These are phyloP conservation scores for Chaetophractus vellerosus DNA, from an alignment of 2,797 vertebrate species.

Conservation along the genomic window DNA sequence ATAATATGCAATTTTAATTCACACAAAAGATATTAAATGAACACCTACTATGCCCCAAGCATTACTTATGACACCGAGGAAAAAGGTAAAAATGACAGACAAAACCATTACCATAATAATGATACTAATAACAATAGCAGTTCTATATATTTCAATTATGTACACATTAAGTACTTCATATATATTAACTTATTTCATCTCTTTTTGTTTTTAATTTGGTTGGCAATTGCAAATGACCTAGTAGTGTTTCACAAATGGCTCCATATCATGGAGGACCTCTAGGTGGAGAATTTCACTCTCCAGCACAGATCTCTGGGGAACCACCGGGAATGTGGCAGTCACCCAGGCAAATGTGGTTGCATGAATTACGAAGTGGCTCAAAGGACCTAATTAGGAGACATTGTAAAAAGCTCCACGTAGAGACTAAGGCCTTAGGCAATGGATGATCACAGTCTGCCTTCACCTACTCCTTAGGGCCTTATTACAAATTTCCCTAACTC, in stretches of 20 bases:
- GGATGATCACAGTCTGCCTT: neutral
- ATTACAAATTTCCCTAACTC: neutral
- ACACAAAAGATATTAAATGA: neutral
- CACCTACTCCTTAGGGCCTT: neutral
- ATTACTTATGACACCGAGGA: constrained; percentile 4
- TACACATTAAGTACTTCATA: neutral
- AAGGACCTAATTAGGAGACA: neutral
- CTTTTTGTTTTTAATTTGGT: neutral
- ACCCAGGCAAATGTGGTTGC: neutral
- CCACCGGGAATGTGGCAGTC: neutral
- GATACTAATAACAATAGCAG: too few relatives aligned
- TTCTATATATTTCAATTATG: too few relatives aligned
- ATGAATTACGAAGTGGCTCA: too few relatives aligned
- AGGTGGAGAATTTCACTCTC: neutral
- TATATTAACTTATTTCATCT: neutral
- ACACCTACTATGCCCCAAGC: neutral
- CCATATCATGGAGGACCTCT: neutral
- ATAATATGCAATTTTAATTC: constrained; percentile 3
- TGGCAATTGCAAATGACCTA: constrained; percentile 2
- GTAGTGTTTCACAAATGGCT: neutral
- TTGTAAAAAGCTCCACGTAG: neutral
- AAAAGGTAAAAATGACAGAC: neutral
- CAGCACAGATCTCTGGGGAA: neutral
- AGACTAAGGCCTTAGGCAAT: neutral
- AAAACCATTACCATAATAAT: constrained; percentile 20